Percentiles rank a stretch among this genome's conserved stretches.
phyloP scores from a whole-genome alignment of 2,888 invertebrate genomes.

The Ceriagrion tenellum region DNA sequence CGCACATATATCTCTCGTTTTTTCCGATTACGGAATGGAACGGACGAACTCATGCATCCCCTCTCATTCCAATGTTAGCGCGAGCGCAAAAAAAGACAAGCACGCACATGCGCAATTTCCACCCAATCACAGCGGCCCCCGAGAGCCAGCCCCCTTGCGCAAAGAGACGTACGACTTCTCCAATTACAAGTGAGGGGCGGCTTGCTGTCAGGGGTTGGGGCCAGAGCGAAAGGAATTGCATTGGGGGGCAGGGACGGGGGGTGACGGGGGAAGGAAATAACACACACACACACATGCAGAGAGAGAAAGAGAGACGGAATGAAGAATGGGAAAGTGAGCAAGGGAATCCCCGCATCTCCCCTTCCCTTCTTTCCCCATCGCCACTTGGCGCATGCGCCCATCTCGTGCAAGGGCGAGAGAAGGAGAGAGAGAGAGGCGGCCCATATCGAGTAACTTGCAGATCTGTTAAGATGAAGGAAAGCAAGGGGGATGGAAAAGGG shows the following conservation, averaged over 20 bases:
- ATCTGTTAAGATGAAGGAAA: slow-evolving; percentile 23
- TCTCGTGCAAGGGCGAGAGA: background rate
- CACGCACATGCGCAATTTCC: slow-evolving; percentile 35
- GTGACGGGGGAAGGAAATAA: background rate
- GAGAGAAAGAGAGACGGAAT: background rate
- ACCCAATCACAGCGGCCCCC: background rate
- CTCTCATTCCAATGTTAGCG: background rate
- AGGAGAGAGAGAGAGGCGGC: background rate
- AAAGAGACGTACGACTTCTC: slow-evolving; percentile 46
- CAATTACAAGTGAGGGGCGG: slow-evolving; percentile 35
- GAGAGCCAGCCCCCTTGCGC: background rate
- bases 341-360: background rate
- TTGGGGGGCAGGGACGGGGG: background rate
- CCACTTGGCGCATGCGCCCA: slow-evolving; percentile 10
- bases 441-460: background rate
- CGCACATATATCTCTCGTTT: background rate
- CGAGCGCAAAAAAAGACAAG: background rate
- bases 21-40: background rate
- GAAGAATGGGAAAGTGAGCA: slow-evolving; percentile 12
- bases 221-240: no score
- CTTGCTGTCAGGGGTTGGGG: background rate
- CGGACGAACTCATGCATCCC: background rate
- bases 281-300: no score
- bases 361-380: background rate
- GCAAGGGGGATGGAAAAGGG: background rate